phyloP scores from a whole-genome alignment of 2,888 invertebrate species.

The Tetrapedia diversipes region DNA sequence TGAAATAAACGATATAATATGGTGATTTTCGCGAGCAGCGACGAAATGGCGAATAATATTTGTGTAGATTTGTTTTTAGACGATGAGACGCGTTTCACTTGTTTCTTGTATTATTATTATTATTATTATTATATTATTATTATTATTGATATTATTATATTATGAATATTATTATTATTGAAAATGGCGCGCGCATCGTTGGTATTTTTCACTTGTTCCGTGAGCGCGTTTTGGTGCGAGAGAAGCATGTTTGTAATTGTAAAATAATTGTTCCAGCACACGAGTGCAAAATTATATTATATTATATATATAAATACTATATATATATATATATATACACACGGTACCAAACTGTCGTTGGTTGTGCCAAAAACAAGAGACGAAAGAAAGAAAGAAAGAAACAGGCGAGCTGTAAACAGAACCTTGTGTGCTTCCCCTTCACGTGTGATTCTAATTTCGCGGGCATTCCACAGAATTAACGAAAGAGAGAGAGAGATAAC shows the following conservation, averaged over 20 bases:
- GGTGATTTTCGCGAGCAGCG: slow-evolving; percentile 36
- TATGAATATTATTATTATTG: slow-evolving; percentile 45
- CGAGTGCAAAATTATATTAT: slow-evolving; percentile 52
- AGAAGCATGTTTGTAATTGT: slow-evolving; percentile 50
- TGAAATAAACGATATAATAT: slow-evolving; percentile 19
- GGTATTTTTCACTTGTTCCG: slow-evolving; percentile 54
- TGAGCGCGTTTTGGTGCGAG: slow-evolving; percentile 49
- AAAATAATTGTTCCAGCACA: slow-evolving; percentile 51
- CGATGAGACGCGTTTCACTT: slow-evolving; percentile 43
- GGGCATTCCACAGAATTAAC: slow-evolving; percentile 67
- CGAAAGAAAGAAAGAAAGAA: slow-evolving; percentile 30
- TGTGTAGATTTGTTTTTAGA: slow-evolving; percentile 44
- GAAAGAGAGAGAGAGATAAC: slow-evolving; percentile 24
- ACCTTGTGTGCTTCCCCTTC: slow-evolving; percentile 63
- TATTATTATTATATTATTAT: slow-evolving; percentile 40
- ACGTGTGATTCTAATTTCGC: slow-evolving; percentile 67
- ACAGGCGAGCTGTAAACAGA: slow-evolving; percentile 40
- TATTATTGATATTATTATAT: slow-evolving; percentile 37
- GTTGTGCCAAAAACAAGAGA: slow-evolving; percentile 72
- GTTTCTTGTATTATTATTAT: slow-evolving; percentile 54
- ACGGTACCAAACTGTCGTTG: slow-evolving; percentile 75
- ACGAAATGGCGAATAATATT: slow-evolving; percentile 35
- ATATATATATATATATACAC: slow-evolving; percentile 60
- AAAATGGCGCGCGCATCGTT: slow-evolving; percentile 49
- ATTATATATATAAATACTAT: slow-evolving; percentile 28